Evolutionary conservation across 1,140 invertebrate genomes (phyloP), one percentile per base, ranked within the genome.

Genomic region (Manduca sexta): DNA sequence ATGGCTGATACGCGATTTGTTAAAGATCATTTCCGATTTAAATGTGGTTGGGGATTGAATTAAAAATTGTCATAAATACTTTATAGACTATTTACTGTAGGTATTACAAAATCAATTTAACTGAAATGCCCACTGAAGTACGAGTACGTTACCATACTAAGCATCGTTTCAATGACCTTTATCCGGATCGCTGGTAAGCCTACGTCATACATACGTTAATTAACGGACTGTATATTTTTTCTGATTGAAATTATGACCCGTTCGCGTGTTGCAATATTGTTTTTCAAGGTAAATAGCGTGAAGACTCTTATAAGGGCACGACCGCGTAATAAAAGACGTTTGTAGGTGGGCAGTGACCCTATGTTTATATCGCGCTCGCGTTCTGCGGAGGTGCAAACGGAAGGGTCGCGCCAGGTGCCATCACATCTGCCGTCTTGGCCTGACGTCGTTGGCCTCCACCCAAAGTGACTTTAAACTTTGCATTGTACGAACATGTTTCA

Each of bases 291-390:
- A 46, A 52, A 55, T 51, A 45, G 45, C 41, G 30, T 54, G 60
- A 64, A 64, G 56, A 42, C 48, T 59, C 56, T 46, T 66, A 59
- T 64, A 69, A 80, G 64, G 70, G 65, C 61, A 61, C 48, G 54
- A 50, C 64, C 44, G 60, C 54, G 62, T 55, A 55, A 69, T 62
- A 64, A 67, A 72, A 69, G 64, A 68, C 62, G 34, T 39, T 51
- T 40, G 78, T 80, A 78, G 78, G 76, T 76, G 78, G 76, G 63
- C 76, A 84, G 64, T 84, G 81, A 82, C 81, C 76, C 74, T 58
- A 51, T 49, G 46, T 46, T 65, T 55, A 35, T 31, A 18, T 12
- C 31, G 31, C 38, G 52, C 18, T 53, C 42, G 44, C 43, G 55
- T 55, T 55, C 30, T 39, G 52, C 35, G 65, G 63, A 67, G 67